Base-by-base conservation (phyloP, 2,888 invertebrate species). In the Philhelius pedissequus region DNA sequence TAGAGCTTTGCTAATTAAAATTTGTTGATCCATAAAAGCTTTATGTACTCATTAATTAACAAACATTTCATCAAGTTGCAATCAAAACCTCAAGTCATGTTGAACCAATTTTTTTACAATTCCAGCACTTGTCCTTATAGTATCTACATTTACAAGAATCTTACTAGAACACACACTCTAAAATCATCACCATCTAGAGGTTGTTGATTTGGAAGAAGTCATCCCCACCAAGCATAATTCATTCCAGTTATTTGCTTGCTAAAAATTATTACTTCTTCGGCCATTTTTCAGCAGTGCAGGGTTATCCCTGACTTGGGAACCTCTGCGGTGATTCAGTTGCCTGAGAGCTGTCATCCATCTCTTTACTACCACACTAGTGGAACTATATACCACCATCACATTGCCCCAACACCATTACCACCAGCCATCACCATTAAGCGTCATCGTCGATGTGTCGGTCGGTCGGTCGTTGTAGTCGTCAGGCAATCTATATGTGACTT, bases 401-500 rank as follows among this genome's bases (percentile, higher is more conserved):
- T 2, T 15, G 8, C 27, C 15, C 27, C 45, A 68, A 50, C 20
- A 64, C 22, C 43, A n/a, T n/a, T n/a, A 52, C 30, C 22, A 70
- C 52, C 60, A 56, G 69, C 40, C 40, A 27, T 40, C 58, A 52
- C 20, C 58, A 45, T 48, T 18, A 56, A 45, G 25, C 62, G 58
- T 25, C 70, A 30, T 69, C 40, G 56, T 64, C 75, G 71, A 70
- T 32, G 38, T 64, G n/a, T n/a, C n/a, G n/a, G n/a, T n/a, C n/a
- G n/a, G n/a, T n/a, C n/a, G 70, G 50, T 70, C 45, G 52, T 60
- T 60, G 64, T 58, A 64, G 77, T 79, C 54, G 64, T 66, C 80
- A 84, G 80, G 80, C 79, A 84, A 84, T 84, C 80, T 80, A 76
- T 80, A 76, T 84, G 76, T 80, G 84, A 80, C 81, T 86, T 79